These are phyloP conservation scores for Pollenia angustigena DNA, from an alignment of 2,888 invertebrate species.

Conservation along the genomic window DNA sequence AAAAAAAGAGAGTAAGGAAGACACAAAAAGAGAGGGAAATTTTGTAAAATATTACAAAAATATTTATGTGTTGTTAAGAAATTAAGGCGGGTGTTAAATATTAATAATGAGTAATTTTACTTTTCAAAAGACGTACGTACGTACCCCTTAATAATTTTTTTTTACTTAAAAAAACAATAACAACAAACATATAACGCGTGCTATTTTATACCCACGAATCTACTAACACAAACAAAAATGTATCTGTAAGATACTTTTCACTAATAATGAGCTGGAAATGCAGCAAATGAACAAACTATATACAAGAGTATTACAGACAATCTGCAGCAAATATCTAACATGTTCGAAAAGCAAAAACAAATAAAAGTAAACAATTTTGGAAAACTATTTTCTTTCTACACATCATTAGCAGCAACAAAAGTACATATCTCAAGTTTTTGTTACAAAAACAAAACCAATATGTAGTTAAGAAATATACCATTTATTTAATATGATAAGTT, in stretches of 20 bases:
- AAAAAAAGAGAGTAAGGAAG: background rate
- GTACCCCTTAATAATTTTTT: constrained; percentile 14
- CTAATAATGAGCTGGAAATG: constrained; percentile 53
- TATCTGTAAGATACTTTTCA: constrained; percentile 53
- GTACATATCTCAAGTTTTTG: too few species aligned
- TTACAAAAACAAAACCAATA: constrained; percentile 13
- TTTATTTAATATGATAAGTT: constrained; percentile 11
- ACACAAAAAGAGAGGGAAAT: background rate
- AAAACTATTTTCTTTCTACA: background rate
- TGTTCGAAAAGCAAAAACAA: constrained; percentile 5
- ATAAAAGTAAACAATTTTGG: background rate
- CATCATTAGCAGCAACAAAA: background rate
- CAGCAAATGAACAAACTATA: constrained; percentile 10
- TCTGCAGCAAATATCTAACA: constrained; percentile 32
- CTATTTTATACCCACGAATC: constrained; percentile 1
- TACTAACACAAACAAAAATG: background rate
- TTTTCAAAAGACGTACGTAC: too few species aligned
- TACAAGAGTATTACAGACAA: background rate
- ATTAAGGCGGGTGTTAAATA: constrained; percentile 62
- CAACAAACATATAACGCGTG: constrained; percentile 27
- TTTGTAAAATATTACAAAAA: background rate
- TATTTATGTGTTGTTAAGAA: background rate
- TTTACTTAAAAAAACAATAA: background rate
- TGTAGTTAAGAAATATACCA: background rate
- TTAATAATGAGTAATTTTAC: constrained; percentile 38